These are phyloP conservation scores for Crepidodera aurea DNA, from an alignment of 2,888 invertebrate species.

Conservation along the genomic window DNA sequence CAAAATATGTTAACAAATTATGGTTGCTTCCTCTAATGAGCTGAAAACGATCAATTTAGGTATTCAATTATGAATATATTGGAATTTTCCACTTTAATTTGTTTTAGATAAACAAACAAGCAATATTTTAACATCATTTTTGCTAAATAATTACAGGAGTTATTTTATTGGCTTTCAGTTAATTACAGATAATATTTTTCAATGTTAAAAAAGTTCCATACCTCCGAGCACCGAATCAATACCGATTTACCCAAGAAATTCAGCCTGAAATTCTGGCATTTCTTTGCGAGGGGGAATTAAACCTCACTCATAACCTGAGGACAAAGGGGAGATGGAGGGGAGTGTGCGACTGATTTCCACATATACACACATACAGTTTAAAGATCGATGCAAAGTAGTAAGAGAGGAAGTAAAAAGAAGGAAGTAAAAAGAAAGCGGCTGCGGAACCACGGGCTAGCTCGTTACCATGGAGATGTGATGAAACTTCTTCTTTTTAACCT, in stretches of 20 bases:
- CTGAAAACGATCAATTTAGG: too few relatives aligned
- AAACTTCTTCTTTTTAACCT: slow-evolving; percentile 64
- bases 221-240: slow-evolving; percentile 26
- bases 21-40: too few relatives aligned
- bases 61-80: too few relatives aligned
- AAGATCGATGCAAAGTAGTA: slow-evolving; percentile 64
- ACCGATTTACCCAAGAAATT: slow-evolving; percentile 33
- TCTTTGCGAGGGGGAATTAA: slow-evolving; percentile 37
- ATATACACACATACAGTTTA: slow-evolving; percentile 55
- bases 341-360: slow-evolving; percentile 48
- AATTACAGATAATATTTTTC: too few relatives aligned
- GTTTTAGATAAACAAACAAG: too few relatives aligned
- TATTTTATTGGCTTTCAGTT: too few relatives aligned
- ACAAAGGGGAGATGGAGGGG: slow-evolving; percentile 47
- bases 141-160: too few relatives aligned
- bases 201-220: not conserved
- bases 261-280: slow-evolving; percentile 32
- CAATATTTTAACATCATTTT: too few relatives aligned
- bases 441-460: slow-evolving; percentile 62
- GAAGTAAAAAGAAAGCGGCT: slow-evolving; percentile 45
- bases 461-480: slow-evolving; percentile 64
- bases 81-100: too few relatives aligned
- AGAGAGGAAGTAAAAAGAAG: slow-evolving; percentile 46
- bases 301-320: slow-evolving; percentile 38
- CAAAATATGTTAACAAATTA: too few relatives aligned